Percentiles rank a stretch among this genome's conserved stretches.
Conservation (phyloP, 1,140 invertebrate genomes). For the Saccostrea glomerata region DNA sequence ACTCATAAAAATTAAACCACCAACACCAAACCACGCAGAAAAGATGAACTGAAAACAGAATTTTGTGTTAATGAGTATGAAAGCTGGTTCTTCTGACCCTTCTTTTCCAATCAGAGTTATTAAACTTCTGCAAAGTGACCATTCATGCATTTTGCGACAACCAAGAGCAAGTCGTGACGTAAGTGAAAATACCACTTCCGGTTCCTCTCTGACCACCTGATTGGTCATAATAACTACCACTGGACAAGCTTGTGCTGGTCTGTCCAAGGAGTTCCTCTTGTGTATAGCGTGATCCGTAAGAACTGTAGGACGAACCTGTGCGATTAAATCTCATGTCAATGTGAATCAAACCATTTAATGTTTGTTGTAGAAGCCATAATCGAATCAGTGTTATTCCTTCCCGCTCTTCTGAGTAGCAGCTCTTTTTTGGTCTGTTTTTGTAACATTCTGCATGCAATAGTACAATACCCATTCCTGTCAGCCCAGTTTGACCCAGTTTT, state of each 20-base stretch:
- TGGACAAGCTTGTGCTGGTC: constrained; percentile 20
- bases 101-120: not conserved
- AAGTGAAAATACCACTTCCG: not conserved
- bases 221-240: constrained; percentile 5
- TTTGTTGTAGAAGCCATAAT: not conserved
- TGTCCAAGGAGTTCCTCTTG: not conserved
- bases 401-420: not conserved
- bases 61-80: not conserved
- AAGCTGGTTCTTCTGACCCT: not conserved
- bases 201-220: not conserved
- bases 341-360: not conserved
- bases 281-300: not conserved
- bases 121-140: not conserved
- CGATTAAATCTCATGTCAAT: not conserved
- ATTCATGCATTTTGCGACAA: constrained; percentile 14
- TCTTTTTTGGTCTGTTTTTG: not conserved
- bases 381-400: not conserved
- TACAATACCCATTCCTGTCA: not conserved
- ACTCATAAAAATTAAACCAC: not conserved
- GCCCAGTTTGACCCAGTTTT: not conserved
- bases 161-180: constrained; percentile 8
- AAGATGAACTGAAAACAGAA: not conserved
- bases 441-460: not conserved
- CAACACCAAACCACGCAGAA: not conserved
- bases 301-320: constrained; percentile 21